Evolutionary conservation across 2,888 invertebrate species (phyloP).

Genomic region (Anorthoa munda): DNA sequence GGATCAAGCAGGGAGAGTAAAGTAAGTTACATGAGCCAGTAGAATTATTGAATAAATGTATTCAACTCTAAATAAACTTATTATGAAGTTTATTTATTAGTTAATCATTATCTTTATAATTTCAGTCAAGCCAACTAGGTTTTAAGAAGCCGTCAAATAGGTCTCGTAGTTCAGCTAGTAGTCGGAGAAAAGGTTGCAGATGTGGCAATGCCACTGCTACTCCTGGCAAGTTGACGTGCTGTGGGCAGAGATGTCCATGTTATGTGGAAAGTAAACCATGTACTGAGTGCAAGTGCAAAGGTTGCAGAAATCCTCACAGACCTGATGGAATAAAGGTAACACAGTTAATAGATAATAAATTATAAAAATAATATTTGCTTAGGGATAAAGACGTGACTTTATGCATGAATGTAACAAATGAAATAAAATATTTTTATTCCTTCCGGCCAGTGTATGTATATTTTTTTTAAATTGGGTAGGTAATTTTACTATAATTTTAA

Average conservation of each 20-base stretch:
- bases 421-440: too few relatives aligned
- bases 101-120: slow-evolving; percentile 62
- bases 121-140: slow-evolving; percentile 83
- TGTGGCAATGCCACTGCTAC: slow-evolving; percentile 97
- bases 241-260: slow-evolving; percentile 98
- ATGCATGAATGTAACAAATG: too few relatives aligned
- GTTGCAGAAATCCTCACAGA: slow-evolving; percentile 97
- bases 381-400: too few relatives aligned
- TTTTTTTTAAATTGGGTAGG: too few relatives aligned
- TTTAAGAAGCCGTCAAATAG: slow-evolving; percentile 89
- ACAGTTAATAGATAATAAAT: background rate
- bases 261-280: slow-evolving; percentile 98
- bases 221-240: slow-evolving; percentile 97
- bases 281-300: slow-evolving; percentile 97
- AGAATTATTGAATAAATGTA: background rate
- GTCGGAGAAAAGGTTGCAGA: slow-evolving; percentile 94
- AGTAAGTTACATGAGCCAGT: slow-evolving; percentile 70
- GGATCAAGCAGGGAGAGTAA: slow-evolving; percentile 82
- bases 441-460: too few relatives aligned
- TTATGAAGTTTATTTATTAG: slow-evolving; percentile 48
- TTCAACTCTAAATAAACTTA: slow-evolving; percentile 40
- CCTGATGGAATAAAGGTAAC: slow-evolving; percentile 95
- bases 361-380: too few relatives aligned
- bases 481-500: too few relatives aligned
- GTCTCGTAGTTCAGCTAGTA: slow-evolving; percentile 84